Evolutionary conservation across 2,797 vertebrate genomes (phyloP).

Genomic region (Cottoperca gobio): DNA sequence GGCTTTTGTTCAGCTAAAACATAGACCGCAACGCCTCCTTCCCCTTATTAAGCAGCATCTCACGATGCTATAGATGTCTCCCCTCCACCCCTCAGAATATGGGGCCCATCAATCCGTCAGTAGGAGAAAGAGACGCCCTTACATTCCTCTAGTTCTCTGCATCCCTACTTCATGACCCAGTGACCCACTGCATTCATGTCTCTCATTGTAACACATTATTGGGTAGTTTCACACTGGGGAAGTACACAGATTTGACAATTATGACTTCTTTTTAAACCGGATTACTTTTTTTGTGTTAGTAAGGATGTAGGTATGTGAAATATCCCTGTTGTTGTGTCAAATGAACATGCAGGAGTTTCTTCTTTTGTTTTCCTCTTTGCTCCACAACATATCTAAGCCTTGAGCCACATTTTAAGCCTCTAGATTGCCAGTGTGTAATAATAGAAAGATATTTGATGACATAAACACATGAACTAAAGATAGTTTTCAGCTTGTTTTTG

Average conservation of each 20-base stretch:
- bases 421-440: conserved; percentile 6
- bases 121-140: conserved; percentile 60
- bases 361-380: too few relatives aligned
- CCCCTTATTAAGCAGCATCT: conserved; percentile 69
- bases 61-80: conserved; percentile 44
- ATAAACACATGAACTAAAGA: not conserved
- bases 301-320: not conserved
- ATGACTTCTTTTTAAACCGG: conserved; percentile 36
- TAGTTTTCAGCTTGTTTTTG: conserved; percentile 12
- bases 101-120: conserved; percentile 76
- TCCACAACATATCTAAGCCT: too few relatives aligned
- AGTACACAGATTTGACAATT: conserved; percentile 56
- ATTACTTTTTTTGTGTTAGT: not conserved
- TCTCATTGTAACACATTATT: conserved; percentile 64
- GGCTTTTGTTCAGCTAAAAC: conserved; percentile 74
- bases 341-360: not conserved
- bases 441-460: not conserved
- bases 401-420: not conserved
- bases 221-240: conserved; percentile 59
- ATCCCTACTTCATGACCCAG: conserved; percentile 66
- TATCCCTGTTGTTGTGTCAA: not conserved
- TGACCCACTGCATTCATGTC: conserved; percentile 71
- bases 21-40: conserved; percentile 44
- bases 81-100: conserved; percentile 66
- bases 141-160: conserved; percentile 67